Evolutionary conservation across 2,113 vertebrate species (phyloP).

Genomic region (Oryctolagus cuniculus): DNA sequence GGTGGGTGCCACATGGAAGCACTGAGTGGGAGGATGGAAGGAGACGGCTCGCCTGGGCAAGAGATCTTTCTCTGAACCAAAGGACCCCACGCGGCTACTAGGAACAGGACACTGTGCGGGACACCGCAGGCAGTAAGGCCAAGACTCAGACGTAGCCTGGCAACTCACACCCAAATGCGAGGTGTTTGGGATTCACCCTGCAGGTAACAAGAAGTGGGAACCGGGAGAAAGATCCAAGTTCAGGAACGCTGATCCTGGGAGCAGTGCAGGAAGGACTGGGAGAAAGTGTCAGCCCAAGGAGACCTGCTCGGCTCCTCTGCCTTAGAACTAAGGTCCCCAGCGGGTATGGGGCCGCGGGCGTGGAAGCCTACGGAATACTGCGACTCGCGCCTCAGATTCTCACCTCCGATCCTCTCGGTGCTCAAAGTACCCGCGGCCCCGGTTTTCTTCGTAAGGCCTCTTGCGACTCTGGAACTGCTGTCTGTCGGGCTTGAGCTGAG

Average conservation of each 20-base stretch:
- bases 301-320: neutral
- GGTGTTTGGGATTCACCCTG: neutral
- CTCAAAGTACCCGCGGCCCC: conserved; percentile 91
- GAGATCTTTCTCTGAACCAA: neutral
- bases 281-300: neutral
- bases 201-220: neutral
- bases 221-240: neutral
- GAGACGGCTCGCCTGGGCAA: neutral
- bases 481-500: conserved; percentile 77
- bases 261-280: neutral
- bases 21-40: neutral
- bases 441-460: conserved; percentile 90
- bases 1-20: neutral
- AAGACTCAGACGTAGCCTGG: neutral
- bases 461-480: conserved; percentile 88
- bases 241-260: neutral
- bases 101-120: neutral
- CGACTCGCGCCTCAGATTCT: neutral
- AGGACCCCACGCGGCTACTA: neutral
- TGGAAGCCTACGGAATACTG: neutral
- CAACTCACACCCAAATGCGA: neutral
- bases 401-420: conserved; percentile 94
- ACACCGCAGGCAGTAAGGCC: neutral
- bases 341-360: neutral
- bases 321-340: neutral